These are phyloP conservation scores for Petrophora chlorosata DNA, from an alignment of 2,888 invertebrate species.

Conservation along the genomic window DNA sequence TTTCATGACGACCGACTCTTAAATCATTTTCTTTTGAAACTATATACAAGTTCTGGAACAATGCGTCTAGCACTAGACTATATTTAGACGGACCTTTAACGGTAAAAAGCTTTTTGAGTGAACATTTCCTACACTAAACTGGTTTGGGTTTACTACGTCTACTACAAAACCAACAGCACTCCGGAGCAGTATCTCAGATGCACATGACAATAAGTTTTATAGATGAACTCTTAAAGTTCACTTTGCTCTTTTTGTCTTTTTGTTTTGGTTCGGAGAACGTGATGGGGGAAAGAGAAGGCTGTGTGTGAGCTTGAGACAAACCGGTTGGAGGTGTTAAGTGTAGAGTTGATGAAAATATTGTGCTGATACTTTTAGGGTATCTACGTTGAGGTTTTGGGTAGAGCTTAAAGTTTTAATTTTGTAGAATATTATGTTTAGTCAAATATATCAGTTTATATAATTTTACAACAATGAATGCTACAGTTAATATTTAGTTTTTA, in stretches of 20 bases:
- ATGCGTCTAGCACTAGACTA: conserved; percentile 39
- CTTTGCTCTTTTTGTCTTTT: conserved; percentile 23
- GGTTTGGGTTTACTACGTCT: conserved; percentile 76
- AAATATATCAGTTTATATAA: too few species aligned
- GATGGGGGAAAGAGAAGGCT: conserved; percentile 45
- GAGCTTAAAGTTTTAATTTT: too few species aligned
- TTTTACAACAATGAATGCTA: too few species aligned
- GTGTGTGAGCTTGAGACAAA: conserved; percentile 39
- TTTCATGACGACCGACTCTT: too few species aligned
- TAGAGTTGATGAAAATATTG: conserved; percentile 30
- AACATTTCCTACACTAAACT: conserved; percentile 69
- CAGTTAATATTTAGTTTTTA: too few species aligned
- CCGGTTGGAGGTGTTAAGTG: conserved; percentile 58
- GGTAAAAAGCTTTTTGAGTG: conserved; percentile 68
- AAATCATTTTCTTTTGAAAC: too few species aligned
- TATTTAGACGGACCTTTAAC: conserved; percentile 64
- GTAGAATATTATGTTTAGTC: too few species aligned
- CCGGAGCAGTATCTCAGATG: conserved; percentile 9
- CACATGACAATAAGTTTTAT: conserved; percentile 23
- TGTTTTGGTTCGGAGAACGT: conserved; percentile 24
- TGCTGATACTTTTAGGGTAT: background rate
- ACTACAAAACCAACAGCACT: conserved; percentile 63
- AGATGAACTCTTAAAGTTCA: conserved; percentile 21
- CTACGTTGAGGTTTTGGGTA: too few species aligned
- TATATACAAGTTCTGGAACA: conserved; percentile 4